Evolutionary conservation across 2,113 vertebrate genomes (phyloP), one percentile per base, ranked within the genome.

Genomic region (Catharus minimus): DNA sequence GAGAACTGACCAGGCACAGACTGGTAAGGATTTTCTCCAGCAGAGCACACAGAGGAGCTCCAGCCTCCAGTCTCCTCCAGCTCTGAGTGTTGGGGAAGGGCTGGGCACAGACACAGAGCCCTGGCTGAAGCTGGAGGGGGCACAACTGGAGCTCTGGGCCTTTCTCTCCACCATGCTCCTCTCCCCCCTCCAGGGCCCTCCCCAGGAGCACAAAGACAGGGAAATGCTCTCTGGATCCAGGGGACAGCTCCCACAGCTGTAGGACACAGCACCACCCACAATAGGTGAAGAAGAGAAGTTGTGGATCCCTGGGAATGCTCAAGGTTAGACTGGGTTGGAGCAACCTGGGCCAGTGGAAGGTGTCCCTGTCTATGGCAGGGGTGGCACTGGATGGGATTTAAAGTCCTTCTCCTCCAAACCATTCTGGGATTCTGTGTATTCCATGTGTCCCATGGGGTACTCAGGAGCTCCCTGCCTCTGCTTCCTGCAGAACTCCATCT

Each of bases 61-160:
- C 66, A 52, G 1, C 12, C 65, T 32, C 38, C 33, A 32, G 39
- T 3, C 7, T 26, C 46, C 77, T n/a, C 23, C 83, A 82, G 50
- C 36, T 78, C 60, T 0, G 4, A 16, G 39, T 1, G 18, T 0
- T 33, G 43, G 11, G 56, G 24, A 28, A 1, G 24, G 26, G 19
- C 12, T 62, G 65, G 78, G 39, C 30, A 41, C 2, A 0, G 9
- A 28, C 73, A 69, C 19, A 13, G 66, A 49, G 46, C 56, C 56
- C 56, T 3, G 1, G 8, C 5, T 52, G 62, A 38, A 47, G 62
- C 47, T 76, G n/a, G 17, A 53, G 32, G 32, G 69, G 38, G 49
- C 33, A 33, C 58, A 20, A 39, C 27, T 43, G 10, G 1, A 30
- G 3, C 68, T 43, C 8, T 8, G 5, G 7, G 52, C 57, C 13